phyloP scores from a whole-genome alignment of 2,113 vertebrate species.

The Taurulus bubalis region DNA sequence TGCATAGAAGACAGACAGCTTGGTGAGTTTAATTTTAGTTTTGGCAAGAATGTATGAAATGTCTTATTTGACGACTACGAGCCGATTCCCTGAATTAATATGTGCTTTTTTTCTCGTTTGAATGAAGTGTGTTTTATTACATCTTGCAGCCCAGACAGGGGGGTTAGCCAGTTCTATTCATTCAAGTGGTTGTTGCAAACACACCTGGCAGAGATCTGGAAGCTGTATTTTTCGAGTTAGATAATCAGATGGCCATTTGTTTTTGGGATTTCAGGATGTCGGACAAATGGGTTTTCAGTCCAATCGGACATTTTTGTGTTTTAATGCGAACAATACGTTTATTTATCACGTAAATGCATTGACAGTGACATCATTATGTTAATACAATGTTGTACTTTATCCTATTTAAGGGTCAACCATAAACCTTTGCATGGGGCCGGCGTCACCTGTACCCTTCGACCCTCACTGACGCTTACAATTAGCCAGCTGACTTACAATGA shows the following conservation, averaged over 20 bases:
- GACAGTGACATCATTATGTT: neutral
- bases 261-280: neutral
- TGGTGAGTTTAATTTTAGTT: neutral
- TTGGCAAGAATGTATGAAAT: neutral
- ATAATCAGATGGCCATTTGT: neutral
- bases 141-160: neutral
- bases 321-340: neutral
- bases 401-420: neutral
- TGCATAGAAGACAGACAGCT: neutral
- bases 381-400: neutral
- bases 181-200: neutral
- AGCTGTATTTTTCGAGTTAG: neutral
- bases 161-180: neutral
- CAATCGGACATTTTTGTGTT: neutral
- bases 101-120: neutral
- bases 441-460: neutral
- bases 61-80: neutral
- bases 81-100: neutral
- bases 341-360: neutral
- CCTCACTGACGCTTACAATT: constrained; percentile 2
- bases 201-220: neutral
- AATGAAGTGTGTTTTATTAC: neutral
- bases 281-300: neutral
- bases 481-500: neutral
- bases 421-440: neutral